Evolutionary conservation across 2,113 vertebrate genomes (phyloP), one percentile per base, ranked within the genome.

Genomic region (Hyperoodon ampullatus): DNA sequence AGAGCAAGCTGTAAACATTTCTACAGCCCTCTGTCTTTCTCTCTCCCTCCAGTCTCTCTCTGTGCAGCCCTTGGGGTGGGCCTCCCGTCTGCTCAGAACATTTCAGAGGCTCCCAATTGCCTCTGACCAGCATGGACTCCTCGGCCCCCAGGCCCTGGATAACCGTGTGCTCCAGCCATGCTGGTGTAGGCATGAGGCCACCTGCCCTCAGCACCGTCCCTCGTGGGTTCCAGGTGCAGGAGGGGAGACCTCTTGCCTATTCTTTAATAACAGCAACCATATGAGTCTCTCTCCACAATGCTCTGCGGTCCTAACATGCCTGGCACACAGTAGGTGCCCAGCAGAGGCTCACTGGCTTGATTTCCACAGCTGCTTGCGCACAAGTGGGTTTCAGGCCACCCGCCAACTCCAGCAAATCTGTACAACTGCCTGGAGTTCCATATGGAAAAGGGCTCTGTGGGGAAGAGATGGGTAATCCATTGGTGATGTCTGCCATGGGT

Each of bases 141-240:
- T 44, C 1, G 2, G 10, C 1, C 5, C 2, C 24, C 30, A 26
- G 18, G 24, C 42, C 44, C n/a, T 21, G 6, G 30, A 4, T 35
- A n/a, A 4, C 53, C 39, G 2, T 19, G n/a, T 18, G 12, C 21
- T 12, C 24, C 18, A 5, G 13, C 28, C 4, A 0, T 2, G 47
- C 55, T 33, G 74, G 44, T n/a, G 2, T 39, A 12, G 14, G 71
- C 42, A 6, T 3, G 4, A 2, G 16, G 4, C 70, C 47, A 53
- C 60, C 2, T 15, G 44, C 44, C 47, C 83, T 88, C 2, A 11
- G 3, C 16, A 2, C 7, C 1, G 4, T 30, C 58, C 58, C 33
- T 0, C 1, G 0, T 28, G 11, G 44, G 35, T 8, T 58, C 30
- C 18, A 35, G n/a, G 72, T 2, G 2, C 9, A 10, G 7, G 6